A percentile compares a stretch with the other conserved stretches of the same genome.
Conservation (phyloP, 1,140 invertebrate species). For the Spodoptera litura region DNA sequence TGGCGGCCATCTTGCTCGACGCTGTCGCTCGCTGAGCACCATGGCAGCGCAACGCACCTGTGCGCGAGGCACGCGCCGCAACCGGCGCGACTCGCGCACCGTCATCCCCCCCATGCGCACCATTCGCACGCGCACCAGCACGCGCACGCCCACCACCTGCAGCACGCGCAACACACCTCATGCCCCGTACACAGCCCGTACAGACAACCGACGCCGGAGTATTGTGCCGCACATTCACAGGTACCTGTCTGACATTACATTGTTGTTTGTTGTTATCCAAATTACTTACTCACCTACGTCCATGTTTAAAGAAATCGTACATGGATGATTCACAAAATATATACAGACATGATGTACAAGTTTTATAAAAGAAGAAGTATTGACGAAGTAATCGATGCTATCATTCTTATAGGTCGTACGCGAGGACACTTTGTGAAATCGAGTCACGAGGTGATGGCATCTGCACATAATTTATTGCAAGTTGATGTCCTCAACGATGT, state of each 20-base stretch:
- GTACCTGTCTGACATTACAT: constrained; percentile 57
- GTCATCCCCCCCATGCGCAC: constrained; percentile 67
- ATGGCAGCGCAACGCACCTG: constrained; percentile 78
- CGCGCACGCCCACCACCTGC: constrained; percentile 68
- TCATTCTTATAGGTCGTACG: constrained; percentile 51
- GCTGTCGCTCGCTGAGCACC: constrained; percentile 79
- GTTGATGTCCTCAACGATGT: constrained; percentile 29
- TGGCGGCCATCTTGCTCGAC: constrained; percentile 82
- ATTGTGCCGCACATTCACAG: constrained; percentile 83
- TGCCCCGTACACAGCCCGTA: constrained; percentile 83
- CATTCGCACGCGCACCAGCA: constrained; percentile 60
- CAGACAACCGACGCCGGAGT: constrained; percentile 81
- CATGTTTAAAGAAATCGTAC: not conserved
- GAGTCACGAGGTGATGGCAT: constrained; percentile 63
- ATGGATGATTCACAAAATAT: not conserved
- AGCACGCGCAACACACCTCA: constrained; percentile 67
- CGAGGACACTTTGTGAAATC: constrained; percentile 57
- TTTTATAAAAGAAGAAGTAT: not conserved
- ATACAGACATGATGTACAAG: not conserved
- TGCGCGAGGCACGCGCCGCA: constrained; percentile 76
- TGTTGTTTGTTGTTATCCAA: not conserved
- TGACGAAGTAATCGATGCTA: constrained; percentile 29
- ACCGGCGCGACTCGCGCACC: constrained; percentile 64
- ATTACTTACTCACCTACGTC: no score
- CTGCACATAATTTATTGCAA: constrained; percentile 70